Evolutionary conservation across 2,113 vertebrate genomes (phyloP), one percentile per base, ranked within the genome.

Genomic region (Phoenicopterus ruber): DNA sequence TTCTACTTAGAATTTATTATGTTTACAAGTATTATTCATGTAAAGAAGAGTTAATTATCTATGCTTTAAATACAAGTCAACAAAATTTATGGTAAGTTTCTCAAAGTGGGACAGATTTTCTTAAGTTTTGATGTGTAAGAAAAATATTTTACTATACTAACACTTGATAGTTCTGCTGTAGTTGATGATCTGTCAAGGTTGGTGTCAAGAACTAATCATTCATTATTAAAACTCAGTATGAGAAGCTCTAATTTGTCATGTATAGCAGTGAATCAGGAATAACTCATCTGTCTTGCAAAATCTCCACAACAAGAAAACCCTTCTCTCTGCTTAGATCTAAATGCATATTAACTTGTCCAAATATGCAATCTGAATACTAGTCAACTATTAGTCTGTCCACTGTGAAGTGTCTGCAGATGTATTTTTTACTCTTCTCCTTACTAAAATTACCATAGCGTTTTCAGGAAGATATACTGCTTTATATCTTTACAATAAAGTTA

Each of bases 11-110:
- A 96, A 96, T 98, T 96, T 97, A 97, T 95, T 92, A 85, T 85
- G 49, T 86, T 83, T 92, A 81, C 83, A 93, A 96, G 77, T 76
- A 67, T 82, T 96, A 89, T 91, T 96, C 63, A 13, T 86, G 28
- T 94, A 88, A 96, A 94, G 73, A 84, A 95, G 97, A 97, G 89
- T 95, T 97, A 93, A 97, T 98, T 97, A 96, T 88, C 95, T 96
- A 13, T 96, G 72, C 70, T 91, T 97, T 97, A 96, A 95, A 84
- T 96, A 49, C 28, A 86, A 96, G 87, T 87, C 88, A 34, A 92
- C 92, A 93, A 88, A 96, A 97, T 96, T 94, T 81, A 96, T 86
- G 86, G 34, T 82, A 86, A 61, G 14, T 82, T 85, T 86, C 50
- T 97, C 55, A 44, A 96, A 94, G 65, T 82, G 89, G 87, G 52